phyloP scores from a whole-genome alignment of 92 coral and sea anemone species.

The Anthopleura xanthogrammica region DNA sequence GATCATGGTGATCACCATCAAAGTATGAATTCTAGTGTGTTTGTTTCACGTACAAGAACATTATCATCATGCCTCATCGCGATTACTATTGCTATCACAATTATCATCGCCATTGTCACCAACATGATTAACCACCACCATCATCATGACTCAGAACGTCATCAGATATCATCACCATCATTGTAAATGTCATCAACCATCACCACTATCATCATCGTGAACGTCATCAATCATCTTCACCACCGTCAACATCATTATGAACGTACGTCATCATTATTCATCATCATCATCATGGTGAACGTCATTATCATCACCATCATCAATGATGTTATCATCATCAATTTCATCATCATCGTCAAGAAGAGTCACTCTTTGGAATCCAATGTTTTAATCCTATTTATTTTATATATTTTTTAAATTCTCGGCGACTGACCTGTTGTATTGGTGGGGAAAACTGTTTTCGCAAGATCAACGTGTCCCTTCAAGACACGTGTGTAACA shows the following conservation, averaged over 20 bases:
- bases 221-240: not conserved
- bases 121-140: too few species aligned
- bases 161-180: too few species aligned
- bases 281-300: not conserved
- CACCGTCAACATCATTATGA: not conserved
- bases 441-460: constrained; percentile 36
- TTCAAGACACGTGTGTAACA: constrained; percentile 51
- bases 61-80: not conserved
- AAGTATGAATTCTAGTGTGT: too few species aligned
- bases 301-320: not conserved
- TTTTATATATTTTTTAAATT: too few species aligned
- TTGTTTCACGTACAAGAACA: not conserved
- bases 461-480: constrained; percentile 46
- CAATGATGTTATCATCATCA: not conserved
- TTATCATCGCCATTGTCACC: too few species aligned
- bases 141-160: too few species aligned
- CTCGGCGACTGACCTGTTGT: constrained; percentile 37
- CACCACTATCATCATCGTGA: not conserved
- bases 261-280: too few species aligned
- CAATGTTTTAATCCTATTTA: too few species aligned
- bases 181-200: too few species aligned
- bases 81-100: not conserved
- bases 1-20: too few species aligned
- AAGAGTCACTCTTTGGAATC: not conserved
- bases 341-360: not conserved